Percentiles rank a stretch among this genome's conserved stretches.
Evolutionary conservation across 2,888 invertebrate species (phyloP).

Genomic region (Campopleginae sp.): DNA sequence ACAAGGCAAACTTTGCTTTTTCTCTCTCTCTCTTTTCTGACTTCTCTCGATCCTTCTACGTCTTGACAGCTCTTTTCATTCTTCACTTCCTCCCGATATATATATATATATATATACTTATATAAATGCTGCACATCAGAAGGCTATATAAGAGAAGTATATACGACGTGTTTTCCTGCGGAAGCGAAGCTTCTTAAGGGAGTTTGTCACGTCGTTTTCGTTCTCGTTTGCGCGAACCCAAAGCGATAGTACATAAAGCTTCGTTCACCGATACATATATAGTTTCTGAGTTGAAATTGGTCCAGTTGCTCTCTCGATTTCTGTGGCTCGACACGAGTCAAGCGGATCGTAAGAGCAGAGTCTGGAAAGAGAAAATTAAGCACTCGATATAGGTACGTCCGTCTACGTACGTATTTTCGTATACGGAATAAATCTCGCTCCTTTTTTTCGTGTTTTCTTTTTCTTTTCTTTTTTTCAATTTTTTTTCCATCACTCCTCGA

Average conservation of each 20-base stretch:
- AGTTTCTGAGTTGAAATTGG: background rate
- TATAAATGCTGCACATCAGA: background rate
- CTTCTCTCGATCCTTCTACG: conserved; percentile 22
- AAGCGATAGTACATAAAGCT: conserved; percentile 48
- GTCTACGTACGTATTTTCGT: conserved; percentile 15
- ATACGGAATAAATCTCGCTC: background rate
- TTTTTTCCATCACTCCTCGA: conserved; percentile 24
- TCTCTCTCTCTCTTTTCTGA: conserved; percentile 7
- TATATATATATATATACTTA: background rate
- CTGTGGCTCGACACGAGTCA: conserved; percentile 48
- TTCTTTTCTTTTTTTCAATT: background rate
- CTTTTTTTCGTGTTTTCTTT: too few relatives aligned
- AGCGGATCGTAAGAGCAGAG: conserved; percentile 37
- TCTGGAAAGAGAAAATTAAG: conserved; percentile 58
- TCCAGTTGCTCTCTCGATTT: conserved; percentile 20
- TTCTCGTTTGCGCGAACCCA: conserved; percentile 52
- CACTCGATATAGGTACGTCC: background rate
- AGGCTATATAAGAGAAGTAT: conserved; percentile 26
- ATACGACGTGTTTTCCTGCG: conserved; percentile 61
- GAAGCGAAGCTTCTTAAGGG: conserved; percentile 66
- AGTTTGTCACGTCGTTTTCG: conserved; percentile 69
- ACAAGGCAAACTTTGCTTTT: conserved; percentile 67
- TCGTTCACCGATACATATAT: background rate
- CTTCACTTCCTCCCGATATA: conserved; percentile 30
- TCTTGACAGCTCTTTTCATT: conserved; percentile 44